Percentiles rank a stretch among this genome's conserved stretches.
Conservation (phyloP, 2,113 vertebrate genomes). For the Mesoclemmys tuberculata region DNA sequence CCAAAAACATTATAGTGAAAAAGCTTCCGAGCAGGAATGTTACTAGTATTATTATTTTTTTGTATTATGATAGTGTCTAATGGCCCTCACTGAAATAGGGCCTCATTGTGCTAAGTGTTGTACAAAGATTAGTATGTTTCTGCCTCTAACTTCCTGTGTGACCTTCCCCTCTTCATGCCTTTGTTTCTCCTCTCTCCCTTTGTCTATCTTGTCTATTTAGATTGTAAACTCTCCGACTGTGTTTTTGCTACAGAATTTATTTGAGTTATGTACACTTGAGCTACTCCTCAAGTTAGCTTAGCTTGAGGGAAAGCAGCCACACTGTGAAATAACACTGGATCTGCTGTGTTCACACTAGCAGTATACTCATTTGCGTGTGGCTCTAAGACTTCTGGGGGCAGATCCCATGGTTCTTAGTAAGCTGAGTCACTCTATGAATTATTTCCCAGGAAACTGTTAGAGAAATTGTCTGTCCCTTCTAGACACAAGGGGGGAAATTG, state of each 20-base stretch:
- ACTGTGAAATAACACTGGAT: not conserved
- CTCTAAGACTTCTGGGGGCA: too few species aligned
- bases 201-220: not conserved
- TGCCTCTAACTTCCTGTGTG: not conserved
- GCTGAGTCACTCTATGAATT: not conserved
- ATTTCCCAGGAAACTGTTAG: not conserved
- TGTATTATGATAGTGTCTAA: not conserved
- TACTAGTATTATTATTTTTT: not conserved
- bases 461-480: not conserved
- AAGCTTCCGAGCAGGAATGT: not conserved
- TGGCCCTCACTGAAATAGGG: not conserved
- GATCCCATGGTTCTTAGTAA: too few species aligned
- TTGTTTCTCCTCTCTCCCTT: not conserved
- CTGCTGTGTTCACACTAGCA: too few species aligned
- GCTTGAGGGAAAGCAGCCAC: not conserved
- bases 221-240: not conserved
- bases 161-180: not conserved
- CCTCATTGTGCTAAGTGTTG: not conserved
- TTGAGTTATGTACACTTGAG: not conserved
- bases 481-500: not conserved
- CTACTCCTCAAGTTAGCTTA: not conserved
- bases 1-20: not conserved
- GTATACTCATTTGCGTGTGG: too few species aligned
- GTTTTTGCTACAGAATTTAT: not conserved
- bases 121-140: not conserved